Conservation (phyloP, 2,797 vertebrate genomes). For the Delichon dasypus region DNA sequence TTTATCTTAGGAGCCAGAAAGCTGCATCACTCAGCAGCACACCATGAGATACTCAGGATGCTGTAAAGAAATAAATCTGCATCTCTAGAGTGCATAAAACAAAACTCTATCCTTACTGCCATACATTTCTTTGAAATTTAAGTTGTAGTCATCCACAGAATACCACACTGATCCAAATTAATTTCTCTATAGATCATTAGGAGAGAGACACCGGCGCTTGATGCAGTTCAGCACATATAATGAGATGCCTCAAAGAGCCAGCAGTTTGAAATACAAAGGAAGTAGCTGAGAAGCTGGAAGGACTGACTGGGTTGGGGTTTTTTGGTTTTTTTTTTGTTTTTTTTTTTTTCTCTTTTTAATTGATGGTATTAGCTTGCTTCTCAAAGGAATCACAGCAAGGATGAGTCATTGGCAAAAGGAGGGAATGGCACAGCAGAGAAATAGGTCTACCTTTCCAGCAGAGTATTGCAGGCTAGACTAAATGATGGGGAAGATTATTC, state of each 20-base stretch:
- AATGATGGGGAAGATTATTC: neutral
- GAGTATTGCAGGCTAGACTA: neutral
- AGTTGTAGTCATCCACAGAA: neutral
- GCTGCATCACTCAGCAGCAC: neutral
- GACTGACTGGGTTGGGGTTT: neutral
- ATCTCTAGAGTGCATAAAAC: neutral
- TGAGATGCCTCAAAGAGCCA: neutral
- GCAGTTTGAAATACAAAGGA: neutral
- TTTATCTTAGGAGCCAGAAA: neutral
- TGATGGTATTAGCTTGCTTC: constrained; percentile 2
- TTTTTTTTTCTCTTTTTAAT: neutral
- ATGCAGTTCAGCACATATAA: neutral
- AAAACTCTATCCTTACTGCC: neutral
- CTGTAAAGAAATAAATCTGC: neutral
- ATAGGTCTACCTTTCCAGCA: neutral
- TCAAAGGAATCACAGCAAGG: neutral
- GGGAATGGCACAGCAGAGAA: neutral
- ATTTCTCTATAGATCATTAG: neutral
- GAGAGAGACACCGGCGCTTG: neutral
- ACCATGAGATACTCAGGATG: neutral
- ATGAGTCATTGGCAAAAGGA: neutral
- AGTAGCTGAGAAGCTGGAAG: neutral
- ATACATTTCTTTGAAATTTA: neutral
- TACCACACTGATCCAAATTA: neutral
- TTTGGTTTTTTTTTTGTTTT: accelerated